Conservation (phyloP, 2,888 invertebrate genomes). For the Neelides folsomi region DNA sequence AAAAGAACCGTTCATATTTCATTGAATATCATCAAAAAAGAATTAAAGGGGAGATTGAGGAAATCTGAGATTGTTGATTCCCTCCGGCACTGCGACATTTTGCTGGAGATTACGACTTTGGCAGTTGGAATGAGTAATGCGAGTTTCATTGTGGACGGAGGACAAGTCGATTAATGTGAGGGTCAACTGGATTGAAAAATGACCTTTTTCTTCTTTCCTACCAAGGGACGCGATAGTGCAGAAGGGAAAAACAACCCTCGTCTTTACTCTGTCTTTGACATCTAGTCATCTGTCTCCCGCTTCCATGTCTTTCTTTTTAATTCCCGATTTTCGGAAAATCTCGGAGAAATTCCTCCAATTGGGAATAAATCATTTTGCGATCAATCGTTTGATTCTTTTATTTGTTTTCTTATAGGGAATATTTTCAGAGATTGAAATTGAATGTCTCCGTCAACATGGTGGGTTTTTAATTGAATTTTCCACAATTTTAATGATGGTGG, state of each 20-base stretch:
- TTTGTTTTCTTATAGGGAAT: too few relatives aligned
- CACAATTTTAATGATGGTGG: too few relatives aligned
- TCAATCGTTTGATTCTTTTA: too few relatives aligned
- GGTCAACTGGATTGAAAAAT: constrained; percentile 31
- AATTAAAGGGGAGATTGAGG: too few relatives aligned
- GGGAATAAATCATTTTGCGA: too few relatives aligned
- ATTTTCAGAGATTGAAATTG: too few relatives aligned
- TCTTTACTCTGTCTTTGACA: neutral
- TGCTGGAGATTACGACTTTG: constrained; percentile 2
- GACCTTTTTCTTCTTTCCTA: constrained; percentile 7
- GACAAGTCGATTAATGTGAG: constrained; percentile 29
- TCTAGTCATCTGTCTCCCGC: neutral
- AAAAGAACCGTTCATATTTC: neutral
- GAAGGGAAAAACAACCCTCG: neutral
- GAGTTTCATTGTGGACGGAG: constrained; percentile 24
- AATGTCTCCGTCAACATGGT: too few relatives aligned
- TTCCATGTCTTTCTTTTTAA: neutral
- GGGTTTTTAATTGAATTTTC: too few relatives aligned
- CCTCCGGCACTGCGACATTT: neutral
- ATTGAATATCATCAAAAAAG: neutral
- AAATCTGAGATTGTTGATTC: too few relatives aligned
- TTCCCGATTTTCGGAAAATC: neutral
- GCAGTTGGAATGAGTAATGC: constrained; percentile 20
- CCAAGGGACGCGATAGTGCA: neutral
- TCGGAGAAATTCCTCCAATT: too few relatives aligned